Evolutionary conservation across 2,888 invertebrate genomes (phyloP), one percentile per base, ranked within the genome.

Genomic region (Stenurella melanura): DNA sequence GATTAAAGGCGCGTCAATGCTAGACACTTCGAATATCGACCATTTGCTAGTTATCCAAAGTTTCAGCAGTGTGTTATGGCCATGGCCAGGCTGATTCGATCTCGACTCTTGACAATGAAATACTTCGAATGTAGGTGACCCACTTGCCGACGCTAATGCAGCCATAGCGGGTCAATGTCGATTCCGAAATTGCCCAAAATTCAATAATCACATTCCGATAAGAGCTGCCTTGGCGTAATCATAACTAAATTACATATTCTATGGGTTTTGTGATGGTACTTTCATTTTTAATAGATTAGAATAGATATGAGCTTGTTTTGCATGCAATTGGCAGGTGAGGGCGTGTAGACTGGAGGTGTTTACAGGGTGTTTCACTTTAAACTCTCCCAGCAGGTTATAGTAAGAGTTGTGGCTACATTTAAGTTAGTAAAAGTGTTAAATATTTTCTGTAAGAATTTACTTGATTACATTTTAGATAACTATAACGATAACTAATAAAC

Each of bases 71-170:
- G 56, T 73, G 73, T 58, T 81, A 79, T 85, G 83, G 82, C 83
- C 85, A 84, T 83, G 84, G 84, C 79, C 81, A 80, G 76, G 78
- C 76, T 77, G 76, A 82, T 82, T 79, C 81, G 78, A 79, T 81
- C 74, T 76, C 75, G 78, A 81, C 78, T 82, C 83, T 83, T 85
- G 85, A 85, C 85, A 85, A 84, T 85, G 85, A 84, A 85, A 85
- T 80, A 83, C 82, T 83, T 84, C 67, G 75, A 82, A 84, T 82
- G 84, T 85, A 82, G 85, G 84, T 85, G 83, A 85, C 85, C 85
- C 76, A 85, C 83, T 83, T 85, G 79, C 74, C 74, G 82, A 80
- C 83, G 71, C 69, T 56, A 57, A 61, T 67, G 19, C 75, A 38
- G 72, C 81, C 76, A 81, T 80, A 80, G 82, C 80, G 75, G 83